Base-by-base conservation (phyloP, 2,888 invertebrate species). In the Ennomos quercinarius region DNA sequence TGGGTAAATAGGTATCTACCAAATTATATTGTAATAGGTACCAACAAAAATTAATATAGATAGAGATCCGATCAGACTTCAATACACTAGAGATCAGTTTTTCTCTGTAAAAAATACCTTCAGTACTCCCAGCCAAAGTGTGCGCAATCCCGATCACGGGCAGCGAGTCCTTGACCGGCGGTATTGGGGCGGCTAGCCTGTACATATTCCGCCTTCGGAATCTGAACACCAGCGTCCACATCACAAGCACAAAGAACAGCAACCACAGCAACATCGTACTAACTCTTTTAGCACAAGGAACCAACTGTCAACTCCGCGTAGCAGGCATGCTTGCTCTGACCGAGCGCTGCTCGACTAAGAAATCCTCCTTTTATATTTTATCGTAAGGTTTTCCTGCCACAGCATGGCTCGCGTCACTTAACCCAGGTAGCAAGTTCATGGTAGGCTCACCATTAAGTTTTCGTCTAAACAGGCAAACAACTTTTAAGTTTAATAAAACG, bases 131-230 rank as follows among this genome's bases (percentile, higher is more conserved):
- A 2, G 66, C 27, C 4, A 90, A 40, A 8, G 51, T 70, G 44
- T 83, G 81, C 8, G 86, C 78, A 10, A 85, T 11, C 1, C 90
- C 89, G n/a, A 88, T 67, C 2, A 84, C 1, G 1, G 89, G 88
- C 17, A 83, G 44, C 10, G 78, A 74, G 1, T 63, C 64, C 2
- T 71, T 62, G 0, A 76, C 40, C 2, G 35, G 57, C 1, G 79
- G 79, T 46, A 86, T 69, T 4, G 49, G 64, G 0, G 78, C 66
- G 2, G 89, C 87, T 39, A 91, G 58, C 59, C 77, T 71, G 54
- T 84, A 82, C 80, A 90, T 76, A 40, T 79, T 72, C 62, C 87
- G 77, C 56, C 87, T 78, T 40, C 69, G 75, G 45, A 75, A 83
- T 69, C 81, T 76, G 58, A 80, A 87, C 56, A 73, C 59, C 37